phyloP scores from a whole-genome alignment of 2,113 vertebrate genomes.

The Aptenodytes forsteri region DNA sequence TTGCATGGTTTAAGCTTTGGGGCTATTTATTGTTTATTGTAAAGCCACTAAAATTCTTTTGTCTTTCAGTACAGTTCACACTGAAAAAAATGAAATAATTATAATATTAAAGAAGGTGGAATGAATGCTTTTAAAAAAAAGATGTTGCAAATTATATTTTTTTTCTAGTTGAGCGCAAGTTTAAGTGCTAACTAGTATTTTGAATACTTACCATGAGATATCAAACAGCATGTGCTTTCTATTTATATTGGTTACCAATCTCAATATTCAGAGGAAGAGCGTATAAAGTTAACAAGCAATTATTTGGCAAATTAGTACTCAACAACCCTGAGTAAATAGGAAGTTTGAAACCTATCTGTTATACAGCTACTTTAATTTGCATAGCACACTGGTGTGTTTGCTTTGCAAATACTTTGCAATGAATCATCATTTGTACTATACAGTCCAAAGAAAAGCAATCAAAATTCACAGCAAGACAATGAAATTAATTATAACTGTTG shows the following conservation, averaged over 20 bases:
- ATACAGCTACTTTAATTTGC: conserved; percentile 87
- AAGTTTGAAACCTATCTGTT: conserved; percentile 88
- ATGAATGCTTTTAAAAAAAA: not conserved
- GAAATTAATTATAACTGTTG: conserved; percentile 90
- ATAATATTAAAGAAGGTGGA: not conserved
- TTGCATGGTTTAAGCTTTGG: not conserved
- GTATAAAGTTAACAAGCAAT: conserved; percentile 87
- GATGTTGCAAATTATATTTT: not conserved
- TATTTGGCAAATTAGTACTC: conserved; percentile 87
- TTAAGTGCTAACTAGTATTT: conserved; percentile 73
- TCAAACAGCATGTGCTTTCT: conserved; percentile 77
- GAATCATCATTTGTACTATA: conserved; percentile 88
- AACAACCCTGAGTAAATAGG: conserved; percentile 84
- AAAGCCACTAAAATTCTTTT: not conserved
- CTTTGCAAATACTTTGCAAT: conserved; percentile 89
- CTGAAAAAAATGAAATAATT: not conserved
- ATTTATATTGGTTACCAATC: conserved; percentile 81
- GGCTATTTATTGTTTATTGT: not conserved
- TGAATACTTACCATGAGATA: conserved; percentile 66
- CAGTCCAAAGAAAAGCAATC: conserved; percentile 88
- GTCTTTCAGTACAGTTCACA: not conserved
- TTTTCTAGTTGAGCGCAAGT: conserved; percentile 55
- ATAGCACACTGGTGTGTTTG: conserved; percentile 87
- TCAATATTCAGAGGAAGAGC: conserved; percentile 82
- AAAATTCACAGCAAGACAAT: conserved; percentile 89